A percentile compares a stretch with the other conserved stretches of the same genome.
These are phyloP conservation scores for Uromys caudimaculatus DNA, from an alignment of 2,797 vertebrate genomes.

Conservation along the genomic window DNA sequence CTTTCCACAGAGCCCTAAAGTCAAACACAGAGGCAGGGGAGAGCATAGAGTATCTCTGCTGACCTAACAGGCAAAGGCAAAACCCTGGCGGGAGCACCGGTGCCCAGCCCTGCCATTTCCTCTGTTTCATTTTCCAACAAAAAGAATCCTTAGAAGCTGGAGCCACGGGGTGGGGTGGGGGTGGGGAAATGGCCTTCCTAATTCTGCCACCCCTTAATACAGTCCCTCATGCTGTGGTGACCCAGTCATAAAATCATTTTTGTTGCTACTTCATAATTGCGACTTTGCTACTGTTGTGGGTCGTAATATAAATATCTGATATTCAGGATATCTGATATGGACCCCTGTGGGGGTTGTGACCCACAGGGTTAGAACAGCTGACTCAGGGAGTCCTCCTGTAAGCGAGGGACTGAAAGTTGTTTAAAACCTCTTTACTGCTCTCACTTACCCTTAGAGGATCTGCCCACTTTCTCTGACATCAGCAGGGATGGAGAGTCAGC, in stretches of 20 bases:
- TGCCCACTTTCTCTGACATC: background rate
- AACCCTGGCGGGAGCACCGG: background rate
- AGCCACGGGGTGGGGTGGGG: too few relatives aligned
- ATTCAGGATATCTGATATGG: background rate
- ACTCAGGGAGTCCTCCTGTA: background rate
- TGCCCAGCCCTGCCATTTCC: background rate
- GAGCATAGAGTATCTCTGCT: accelerated
- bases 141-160: background rate
- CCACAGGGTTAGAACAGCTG: background rate
- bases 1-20: accelerated
- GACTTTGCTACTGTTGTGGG: background rate
- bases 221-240: background rate
- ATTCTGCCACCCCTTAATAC: background rate
- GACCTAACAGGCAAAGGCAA: background rate
- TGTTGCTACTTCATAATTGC: background rate
- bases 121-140: background rate
- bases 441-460: background rate
- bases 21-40: background rate
- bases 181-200: background rate
- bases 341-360: background rate
- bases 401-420: background rate
- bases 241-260: background rate
- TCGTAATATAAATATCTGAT: background rate
- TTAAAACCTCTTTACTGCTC: background rate
- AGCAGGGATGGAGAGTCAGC: background rate